Conservation (phyloP, 2,113 vertebrate genomes). For the Chloropsis hardwickii region DNA sequence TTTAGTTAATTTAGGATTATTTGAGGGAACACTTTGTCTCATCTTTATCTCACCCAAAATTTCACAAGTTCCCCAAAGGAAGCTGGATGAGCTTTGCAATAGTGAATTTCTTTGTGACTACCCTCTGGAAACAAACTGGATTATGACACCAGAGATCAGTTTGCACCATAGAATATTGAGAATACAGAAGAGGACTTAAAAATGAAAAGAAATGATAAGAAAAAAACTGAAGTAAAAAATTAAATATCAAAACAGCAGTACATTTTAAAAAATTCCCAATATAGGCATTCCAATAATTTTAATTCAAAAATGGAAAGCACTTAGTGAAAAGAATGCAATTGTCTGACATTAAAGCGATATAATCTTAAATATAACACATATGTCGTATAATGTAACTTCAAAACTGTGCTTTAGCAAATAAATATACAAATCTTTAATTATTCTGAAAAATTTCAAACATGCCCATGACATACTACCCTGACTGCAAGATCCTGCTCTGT, state of each 20-base stretch:
- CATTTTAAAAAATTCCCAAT: not conserved
- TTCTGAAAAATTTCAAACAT: conserved; percentile 9
- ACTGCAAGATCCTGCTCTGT: not conserved
- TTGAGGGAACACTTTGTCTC: not conserved
- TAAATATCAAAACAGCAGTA: not conserved
- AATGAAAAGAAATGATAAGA: not conserved
- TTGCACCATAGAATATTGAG: not conserved
- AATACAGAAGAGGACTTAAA: not conserved
- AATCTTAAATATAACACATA: not conserved
- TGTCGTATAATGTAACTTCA: not conserved
- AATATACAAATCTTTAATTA: not conserved
- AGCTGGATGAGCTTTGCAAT: not conserved
- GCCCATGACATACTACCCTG: not conserved
- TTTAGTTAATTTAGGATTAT: not conserved
- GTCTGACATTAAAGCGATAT: not conserved
- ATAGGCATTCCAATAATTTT: not conserved
- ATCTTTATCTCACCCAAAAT: not conserved
- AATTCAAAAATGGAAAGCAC: not conserved
- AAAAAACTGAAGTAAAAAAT: not conserved
- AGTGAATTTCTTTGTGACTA: not conserved
- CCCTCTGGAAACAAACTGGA: not conserved
- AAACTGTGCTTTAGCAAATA: not conserved
- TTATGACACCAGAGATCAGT: not conserved
- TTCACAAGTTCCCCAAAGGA: not conserved
- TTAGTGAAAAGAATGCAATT: not conserved